Percentiles rank a stretch among this genome's conserved stretches.
These are phyloP conservation scores for Pteronura brasiliensis DNA, from an alignment of 2,113 vertebrate genomes.

Conservation along the genomic window DNA sequence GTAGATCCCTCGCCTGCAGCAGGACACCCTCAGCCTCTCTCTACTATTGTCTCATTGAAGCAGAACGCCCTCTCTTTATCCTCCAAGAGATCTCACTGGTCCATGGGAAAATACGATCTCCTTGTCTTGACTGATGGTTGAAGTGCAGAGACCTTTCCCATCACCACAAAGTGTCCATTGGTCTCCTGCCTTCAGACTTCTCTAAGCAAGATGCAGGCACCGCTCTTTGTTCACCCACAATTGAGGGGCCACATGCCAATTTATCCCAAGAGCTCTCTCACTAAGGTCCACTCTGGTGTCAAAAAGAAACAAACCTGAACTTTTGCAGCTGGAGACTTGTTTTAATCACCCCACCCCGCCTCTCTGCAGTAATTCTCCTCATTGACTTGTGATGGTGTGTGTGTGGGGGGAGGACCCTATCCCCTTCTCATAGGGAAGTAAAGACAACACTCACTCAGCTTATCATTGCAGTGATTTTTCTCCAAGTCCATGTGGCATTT, in stretches of 20 bases:
- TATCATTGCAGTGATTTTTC: neutral
- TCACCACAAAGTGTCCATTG: neutral
- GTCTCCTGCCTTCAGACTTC: neutral
- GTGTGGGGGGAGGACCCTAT: accelerated
- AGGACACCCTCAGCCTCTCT: neutral
- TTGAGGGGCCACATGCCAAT: accelerated
- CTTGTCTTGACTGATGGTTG: neutral
- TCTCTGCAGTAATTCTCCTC: neutral
- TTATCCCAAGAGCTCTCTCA: neutral
- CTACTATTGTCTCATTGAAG: no score
- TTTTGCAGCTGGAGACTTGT: neutral
- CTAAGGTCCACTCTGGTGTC: neutral
- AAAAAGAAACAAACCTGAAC: neutral
- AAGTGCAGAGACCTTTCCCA: neutral
- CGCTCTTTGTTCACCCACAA: neutral
- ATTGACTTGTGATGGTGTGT: neutral
- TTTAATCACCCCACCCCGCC: neutral
- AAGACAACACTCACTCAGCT: neutral
- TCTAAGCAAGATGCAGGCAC: neutral
- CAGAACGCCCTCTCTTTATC: neutral
- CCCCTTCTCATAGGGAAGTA: neutral
- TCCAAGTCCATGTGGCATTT: neutral
- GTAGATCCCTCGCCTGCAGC: neutral
- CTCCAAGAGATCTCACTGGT: neutral
- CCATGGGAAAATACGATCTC: neutral